These are phyloP conservation scores for Drosophila parthenogenetica DNA, from an alignment of 2,888 invertebrate genomes.

Conservation along the genomic window DNA sequence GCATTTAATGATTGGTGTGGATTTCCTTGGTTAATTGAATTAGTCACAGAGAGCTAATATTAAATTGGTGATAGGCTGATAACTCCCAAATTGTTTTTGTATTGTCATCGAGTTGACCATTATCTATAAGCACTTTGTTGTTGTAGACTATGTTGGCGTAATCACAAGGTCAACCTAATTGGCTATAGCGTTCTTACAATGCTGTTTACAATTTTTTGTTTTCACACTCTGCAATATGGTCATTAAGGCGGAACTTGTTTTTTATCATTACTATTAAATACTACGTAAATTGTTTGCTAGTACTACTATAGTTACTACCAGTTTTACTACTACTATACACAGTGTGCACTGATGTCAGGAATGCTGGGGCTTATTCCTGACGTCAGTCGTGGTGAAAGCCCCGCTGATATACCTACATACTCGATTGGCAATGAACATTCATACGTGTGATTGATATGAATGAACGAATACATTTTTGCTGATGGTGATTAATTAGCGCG, in stretches of 20 bases:
- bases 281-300: conserved; percentile 3
- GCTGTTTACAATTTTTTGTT: conserved; percentile 47
- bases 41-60: conserved; percentile 29
- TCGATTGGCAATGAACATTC: neutral
- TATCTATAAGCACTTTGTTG: conserved; percentile 34
- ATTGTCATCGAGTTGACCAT: conserved; percentile 23
- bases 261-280: conserved; percentile 28
- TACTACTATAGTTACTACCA: neutral
- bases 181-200: conserved; percentile 47
- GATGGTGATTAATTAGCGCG: conserved; percentile 67
- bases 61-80: conserved; percentile 21
- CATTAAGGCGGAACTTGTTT: conserved; percentile 55
- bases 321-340: neutral
- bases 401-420: neutral
- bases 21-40: conserved; percentile 26
- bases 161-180: conserved; percentile 51
- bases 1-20: conserved; percentile 17
- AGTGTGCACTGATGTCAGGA: conserved; percentile 15
- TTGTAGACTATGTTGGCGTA: conserved; percentile 32
- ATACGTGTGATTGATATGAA: neutral
- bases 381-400: conserved; percentile 41
- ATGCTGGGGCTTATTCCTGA: conserved; percentile 26
- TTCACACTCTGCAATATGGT: conserved; percentile 56
- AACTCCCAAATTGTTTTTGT: conserved; percentile 11
- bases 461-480: conserved; percentile 20